Evolutionary conservation across 2,797 vertebrate species (phyloP).

Genomic region (Sparus aurata): DNA sequence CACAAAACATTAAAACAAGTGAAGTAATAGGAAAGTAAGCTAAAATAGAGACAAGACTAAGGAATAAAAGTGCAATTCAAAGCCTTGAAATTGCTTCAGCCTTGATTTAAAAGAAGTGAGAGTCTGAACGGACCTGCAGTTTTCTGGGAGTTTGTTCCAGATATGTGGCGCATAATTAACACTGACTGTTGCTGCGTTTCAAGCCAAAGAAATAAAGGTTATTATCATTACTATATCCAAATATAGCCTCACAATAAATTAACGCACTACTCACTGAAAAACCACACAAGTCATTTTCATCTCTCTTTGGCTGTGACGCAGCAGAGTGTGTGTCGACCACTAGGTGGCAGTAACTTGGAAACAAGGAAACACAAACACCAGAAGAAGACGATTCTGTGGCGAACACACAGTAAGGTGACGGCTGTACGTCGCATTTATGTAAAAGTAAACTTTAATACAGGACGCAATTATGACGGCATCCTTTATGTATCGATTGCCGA

Average conservation of each 20-base stretch:
- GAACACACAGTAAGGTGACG: background rate
- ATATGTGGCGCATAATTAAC: too few species aligned
- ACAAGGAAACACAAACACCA: background rate
- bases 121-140: too few species aligned
- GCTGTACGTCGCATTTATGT: background rate
- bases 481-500: background rate
- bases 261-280: background rate
- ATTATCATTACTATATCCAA: background rate
- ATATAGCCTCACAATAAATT: background rate
- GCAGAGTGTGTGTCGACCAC: background rate
- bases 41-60: too few species aligned
- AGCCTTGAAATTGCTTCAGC: too few species aligned
- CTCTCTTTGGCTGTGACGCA: background rate
- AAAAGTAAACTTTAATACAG: background rate
- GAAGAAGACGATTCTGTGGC: background rate
- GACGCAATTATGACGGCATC: background rate
- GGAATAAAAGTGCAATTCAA: too few species aligned
- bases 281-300: background rate
- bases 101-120: too few species aligned
- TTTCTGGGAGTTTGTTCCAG: too few species aligned
- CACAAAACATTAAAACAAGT: too few species aligned
- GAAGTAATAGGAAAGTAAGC: too few species aligned
- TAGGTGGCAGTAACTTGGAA: slow-evolving; percentile 25
- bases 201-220: background rate
- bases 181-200: background rate